A percentile compares a stretch with the other conserved stretches of the same genome.
Evolutionary conservation across 2,888 invertebrate species (phyloP).

Genomic region (Oxyscelio sp.): DNA sequence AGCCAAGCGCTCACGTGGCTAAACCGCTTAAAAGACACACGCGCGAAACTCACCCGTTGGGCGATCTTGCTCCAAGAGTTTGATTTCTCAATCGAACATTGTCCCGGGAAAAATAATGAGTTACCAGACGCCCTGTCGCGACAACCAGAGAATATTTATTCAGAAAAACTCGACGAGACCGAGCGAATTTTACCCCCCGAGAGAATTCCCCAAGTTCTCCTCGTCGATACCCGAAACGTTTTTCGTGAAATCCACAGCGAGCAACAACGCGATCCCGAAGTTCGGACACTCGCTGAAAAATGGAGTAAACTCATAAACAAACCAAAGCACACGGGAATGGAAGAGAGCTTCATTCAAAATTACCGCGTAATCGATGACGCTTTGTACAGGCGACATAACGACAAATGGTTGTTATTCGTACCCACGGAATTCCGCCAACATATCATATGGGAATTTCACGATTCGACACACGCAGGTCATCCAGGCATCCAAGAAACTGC

Average conservation of each 20-base stretch:
- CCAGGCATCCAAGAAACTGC: conserved; percentile 43
- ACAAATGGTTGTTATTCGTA: conserved; percentile 16
- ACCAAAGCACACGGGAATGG: background rate
- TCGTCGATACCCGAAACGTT: background rate
- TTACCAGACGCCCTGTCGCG: conserved; percentile 68
- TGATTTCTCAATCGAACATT: conserved; percentile 62
- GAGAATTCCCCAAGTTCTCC: background rate
- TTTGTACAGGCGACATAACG: conserved; percentile 4
- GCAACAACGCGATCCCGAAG: background rate
- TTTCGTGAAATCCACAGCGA: background rate
- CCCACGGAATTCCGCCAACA: conserved; percentile 13
- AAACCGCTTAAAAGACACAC: background rate
- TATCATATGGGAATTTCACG: conserved; percentile 35
- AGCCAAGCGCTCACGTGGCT: background rate
- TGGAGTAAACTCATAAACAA: background rate
- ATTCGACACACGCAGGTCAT: conserved; percentile 56
- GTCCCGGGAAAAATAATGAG: conserved; percentile 60
- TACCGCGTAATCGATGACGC: background rate
- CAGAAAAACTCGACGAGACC: background rate
- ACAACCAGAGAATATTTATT: background rate
- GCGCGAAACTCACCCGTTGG: background rate
- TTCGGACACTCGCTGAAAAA: conserved; percentile 7
- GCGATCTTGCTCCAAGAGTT: conserved; percentile 31
- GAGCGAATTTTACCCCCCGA: conserved; percentile 1
- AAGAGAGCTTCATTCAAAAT: conserved; percentile 16